Conservation (phyloP, 2,113 vertebrate species). For the Penelope pileata region DNA sequence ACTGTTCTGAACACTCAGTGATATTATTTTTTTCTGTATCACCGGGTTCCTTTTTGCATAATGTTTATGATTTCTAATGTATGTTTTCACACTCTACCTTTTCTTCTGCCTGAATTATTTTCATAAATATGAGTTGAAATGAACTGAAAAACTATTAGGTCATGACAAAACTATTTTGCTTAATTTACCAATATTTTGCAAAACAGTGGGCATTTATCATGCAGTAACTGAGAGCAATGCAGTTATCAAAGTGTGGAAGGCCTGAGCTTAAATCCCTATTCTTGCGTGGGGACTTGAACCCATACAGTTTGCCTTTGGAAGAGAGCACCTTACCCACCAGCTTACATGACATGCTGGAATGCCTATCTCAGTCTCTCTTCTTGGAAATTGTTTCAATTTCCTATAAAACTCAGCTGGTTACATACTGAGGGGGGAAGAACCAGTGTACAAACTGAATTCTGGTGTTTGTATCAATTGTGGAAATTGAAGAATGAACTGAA, state of each 20-base stretch:
- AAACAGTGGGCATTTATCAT: background rate
- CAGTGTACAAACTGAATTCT: background rate
- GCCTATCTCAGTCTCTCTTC: background rate
- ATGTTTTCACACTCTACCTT: background rate
- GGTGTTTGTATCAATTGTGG: background rate
- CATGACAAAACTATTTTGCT: background rate
- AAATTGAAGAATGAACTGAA: background rate
- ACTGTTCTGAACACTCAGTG: background rate
- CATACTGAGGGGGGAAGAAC: background rate
- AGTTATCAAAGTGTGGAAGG: background rate
- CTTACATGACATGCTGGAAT: background rate
- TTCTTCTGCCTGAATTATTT: background rate
- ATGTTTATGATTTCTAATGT: background rate
- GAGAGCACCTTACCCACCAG: accelerated
- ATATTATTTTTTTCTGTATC: background rate
- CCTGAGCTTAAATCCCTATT: background rate
- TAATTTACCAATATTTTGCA: background rate
- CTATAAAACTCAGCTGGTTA: background rate
- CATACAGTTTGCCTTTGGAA: background rate
- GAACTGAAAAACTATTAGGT: background rate
- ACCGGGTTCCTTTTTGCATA: background rate
- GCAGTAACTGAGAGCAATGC: background rate
- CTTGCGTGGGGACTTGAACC: background rate
- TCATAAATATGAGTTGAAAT: background rate
- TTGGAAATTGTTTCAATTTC: background rate